Conservation (phyloP, 2,113 vertebrate species). For the Brachirus orientalis region DNA sequence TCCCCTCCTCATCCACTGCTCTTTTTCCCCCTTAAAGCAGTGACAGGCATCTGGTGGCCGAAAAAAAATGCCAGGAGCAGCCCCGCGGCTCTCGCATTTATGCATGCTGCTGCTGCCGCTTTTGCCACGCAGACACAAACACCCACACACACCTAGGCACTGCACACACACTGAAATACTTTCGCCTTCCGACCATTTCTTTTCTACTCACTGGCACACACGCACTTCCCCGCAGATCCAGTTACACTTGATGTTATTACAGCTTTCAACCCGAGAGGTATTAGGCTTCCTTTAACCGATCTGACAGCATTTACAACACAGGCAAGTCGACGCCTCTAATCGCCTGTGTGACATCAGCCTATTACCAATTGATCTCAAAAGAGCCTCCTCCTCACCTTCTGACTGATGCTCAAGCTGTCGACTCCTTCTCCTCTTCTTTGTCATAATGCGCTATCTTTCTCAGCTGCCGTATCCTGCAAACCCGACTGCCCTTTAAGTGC, state of each 20-base stretch:
- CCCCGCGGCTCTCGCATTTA: conserved; percentile 71
- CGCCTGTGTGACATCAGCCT: conserved; percentile 77
- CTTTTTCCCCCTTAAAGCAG: conserved; percentile 68
- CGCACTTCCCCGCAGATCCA: conserved; percentile 76
- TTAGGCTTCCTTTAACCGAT: conserved; percentile 82
- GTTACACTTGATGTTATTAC: conserved; percentile 83
- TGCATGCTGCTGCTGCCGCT: conserved; percentile 58
- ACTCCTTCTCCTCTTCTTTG: conserved; percentile 61
- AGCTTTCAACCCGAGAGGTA: conserved; percentile 84
- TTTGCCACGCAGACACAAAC: conserved; percentile 47
- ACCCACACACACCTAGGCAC: conserved; percentile 52
- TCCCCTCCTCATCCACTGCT: conserved; percentile 59
- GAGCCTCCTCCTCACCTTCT: conserved; percentile 63
- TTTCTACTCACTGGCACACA: conserved; percentile 43
- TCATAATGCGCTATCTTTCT: conserved; percentile 62
- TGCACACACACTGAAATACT: conserved; percentile 63
- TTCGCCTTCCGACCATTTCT: conserved; percentile 50
- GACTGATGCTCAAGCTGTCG: conserved; percentile 57
- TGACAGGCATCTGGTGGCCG: conserved; percentile 92
- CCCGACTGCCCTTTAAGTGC: conserved; percentile 39
- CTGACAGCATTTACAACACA: conserved; percentile 83
- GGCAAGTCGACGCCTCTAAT: conserved; percentile 77
- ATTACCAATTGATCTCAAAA: conserved; percentile 80
- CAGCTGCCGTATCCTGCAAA: conserved; percentile 23
- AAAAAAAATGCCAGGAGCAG: conserved; percentile 77